Percentiles rank a stretch among this genome's conserved stretches.
Conservation (phyloP, 2,888 invertebrate genomes). For the Neria commutata region DNA sequence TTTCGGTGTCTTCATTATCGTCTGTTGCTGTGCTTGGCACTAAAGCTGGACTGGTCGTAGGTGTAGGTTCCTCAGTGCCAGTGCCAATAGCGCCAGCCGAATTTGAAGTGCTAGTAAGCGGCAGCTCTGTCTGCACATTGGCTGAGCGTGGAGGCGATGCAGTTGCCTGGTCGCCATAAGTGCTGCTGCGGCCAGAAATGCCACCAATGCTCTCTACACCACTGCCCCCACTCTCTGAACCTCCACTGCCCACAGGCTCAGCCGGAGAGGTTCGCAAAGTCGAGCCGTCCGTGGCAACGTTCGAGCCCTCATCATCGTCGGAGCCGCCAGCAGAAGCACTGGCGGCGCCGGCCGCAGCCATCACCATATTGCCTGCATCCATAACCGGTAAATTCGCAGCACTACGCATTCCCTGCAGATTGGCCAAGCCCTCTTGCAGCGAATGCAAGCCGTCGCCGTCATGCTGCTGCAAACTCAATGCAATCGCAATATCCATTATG, state of each 20-base stretch:
- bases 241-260: conserved; percentile 75
- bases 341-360: conserved; percentile 33
- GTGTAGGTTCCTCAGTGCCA: conserved; percentile 38
- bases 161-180: conserved; percentile 74
- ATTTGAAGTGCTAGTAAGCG: conserved; percentile 18
- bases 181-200: conserved; percentile 93
- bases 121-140: conserved; percentile 31
- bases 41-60: conserved; percentile 35
- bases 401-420: conserved; percentile 55
- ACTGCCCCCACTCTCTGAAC: conserved; percentile 90
- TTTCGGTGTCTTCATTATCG: conserved; percentile 50
- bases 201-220: conserved; percentile 91
- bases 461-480: conserved; percentile 88
- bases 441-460: conserved; percentile 67
- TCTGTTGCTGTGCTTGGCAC: conserved; percentile 43
- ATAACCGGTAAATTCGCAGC: conserved; percentile 62
- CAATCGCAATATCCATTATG: conserved; percentile 95
- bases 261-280: conserved; percentile 85
- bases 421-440: conserved; percentile 63
- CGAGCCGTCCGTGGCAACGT: conserved; percentile 93
- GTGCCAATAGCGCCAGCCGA: conserved; percentile 25
- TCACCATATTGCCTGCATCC: conserved; percentile 20
- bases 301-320: conserved; percentile 90
- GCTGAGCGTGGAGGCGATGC: conserved; percentile 55
- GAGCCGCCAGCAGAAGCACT: conserved; percentile 80